Percentiles rank a stretch among this genome's conserved stretches.
Conservation (phyloP, 2,888 invertebrate genomes). For the Gari tellinella region DNA sequence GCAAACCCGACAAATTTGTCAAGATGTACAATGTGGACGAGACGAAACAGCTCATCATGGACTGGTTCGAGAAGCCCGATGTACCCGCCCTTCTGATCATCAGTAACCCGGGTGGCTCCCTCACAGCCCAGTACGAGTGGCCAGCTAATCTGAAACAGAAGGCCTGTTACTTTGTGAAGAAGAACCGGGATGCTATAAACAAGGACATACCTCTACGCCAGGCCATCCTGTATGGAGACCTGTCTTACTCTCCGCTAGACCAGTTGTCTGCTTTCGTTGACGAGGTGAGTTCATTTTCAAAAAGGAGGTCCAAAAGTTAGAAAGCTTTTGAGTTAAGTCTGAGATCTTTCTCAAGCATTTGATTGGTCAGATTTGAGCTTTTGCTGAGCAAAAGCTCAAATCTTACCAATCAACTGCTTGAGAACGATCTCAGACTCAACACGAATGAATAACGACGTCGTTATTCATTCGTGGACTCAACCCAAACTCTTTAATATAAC, state of each 20-base stretch:
- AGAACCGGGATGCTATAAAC: slow-evolving; percentile 88
- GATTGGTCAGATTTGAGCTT: no score
- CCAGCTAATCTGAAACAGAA: slow-evolving; percentile 89
- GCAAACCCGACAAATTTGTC: slow-evolving; percentile 97
- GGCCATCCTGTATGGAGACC: slow-evolving; percentile 91
- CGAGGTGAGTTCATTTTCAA: slow-evolving; percentile 88
- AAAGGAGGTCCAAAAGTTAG: no score
- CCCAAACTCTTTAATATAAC: no score
- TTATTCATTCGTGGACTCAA: no score
- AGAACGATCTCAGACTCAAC: no score
- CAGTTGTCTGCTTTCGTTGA: slow-evolving; percentile 95
- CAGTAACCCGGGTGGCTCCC: slow-evolving; percentile 73
- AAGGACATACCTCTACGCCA: slow-evolving; percentile 86
- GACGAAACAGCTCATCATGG: slow-evolving; percentile 78
- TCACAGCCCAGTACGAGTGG: slow-evolving; percentile 94
- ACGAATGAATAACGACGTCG: no score
- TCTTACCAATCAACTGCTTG: no score
- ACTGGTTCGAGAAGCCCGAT: slow-evolving; percentile 82
- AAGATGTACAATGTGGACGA: slow-evolving; percentile 87
- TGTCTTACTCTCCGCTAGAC: slow-evolving; percentile 95
- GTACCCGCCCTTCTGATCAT: slow-evolving; percentile 68
- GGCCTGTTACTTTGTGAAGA: slow-evolving; percentile 91
- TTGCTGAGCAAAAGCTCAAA: no score
- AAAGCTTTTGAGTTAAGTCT: no score
- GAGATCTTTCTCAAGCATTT: no score